A percentile compares a stretch with the other conserved stretches of the same genome.
phyloP scores from a whole-genome alignment of 2,797 vertebrate genomes.

The Dicrostonyx torquatus region DNA sequence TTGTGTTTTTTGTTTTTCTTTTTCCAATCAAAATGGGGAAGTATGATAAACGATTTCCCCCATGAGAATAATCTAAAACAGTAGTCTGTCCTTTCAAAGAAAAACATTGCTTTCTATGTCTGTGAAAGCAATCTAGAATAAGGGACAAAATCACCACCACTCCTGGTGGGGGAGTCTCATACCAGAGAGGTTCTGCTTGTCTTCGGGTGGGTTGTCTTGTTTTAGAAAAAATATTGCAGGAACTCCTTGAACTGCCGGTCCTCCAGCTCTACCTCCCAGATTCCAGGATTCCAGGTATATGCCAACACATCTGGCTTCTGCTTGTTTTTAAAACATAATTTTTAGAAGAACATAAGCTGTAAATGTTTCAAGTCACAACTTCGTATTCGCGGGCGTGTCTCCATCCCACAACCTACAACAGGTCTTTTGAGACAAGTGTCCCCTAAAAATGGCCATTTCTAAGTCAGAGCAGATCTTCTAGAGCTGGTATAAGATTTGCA shows the following conservation, averaged over 20 bases:
- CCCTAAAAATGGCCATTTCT: not conserved
- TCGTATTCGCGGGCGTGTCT: not conserved
- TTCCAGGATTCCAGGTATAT: too few relatives aligned
- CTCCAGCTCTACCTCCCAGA: not conserved
- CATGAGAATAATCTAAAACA: conserved; percentile 79
- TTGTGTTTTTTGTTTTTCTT: not conserved
- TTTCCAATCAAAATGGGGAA: conserved; percentile 49
- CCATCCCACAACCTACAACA: not conserved
- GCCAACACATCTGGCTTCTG: not conserved
- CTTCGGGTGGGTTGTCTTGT: not conserved
- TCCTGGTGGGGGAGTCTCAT: not conserved
- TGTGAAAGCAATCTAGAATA: conserved; percentile 79
- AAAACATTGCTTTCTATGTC: conserved; percentile 75
- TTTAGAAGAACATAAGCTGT: not conserved
- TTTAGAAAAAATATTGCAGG: not conserved
- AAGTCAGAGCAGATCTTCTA: conserved; percentile 7
- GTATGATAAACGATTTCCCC: conserved; percentile 69
- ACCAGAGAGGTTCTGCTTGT: not conserved
- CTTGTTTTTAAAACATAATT: not conserved
- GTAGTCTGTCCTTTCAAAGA: conserved; percentile 71
- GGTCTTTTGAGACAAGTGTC: not conserved
- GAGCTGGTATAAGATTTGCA: not conserved
- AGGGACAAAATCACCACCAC: conserved; percentile 63
- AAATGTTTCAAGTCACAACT: conserved; percentile 30
- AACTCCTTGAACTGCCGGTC: not conserved